Evolutionary conservation across 2,888 invertebrate species (phyloP).

Genomic region (Linnaemya tessellans): DNA sequence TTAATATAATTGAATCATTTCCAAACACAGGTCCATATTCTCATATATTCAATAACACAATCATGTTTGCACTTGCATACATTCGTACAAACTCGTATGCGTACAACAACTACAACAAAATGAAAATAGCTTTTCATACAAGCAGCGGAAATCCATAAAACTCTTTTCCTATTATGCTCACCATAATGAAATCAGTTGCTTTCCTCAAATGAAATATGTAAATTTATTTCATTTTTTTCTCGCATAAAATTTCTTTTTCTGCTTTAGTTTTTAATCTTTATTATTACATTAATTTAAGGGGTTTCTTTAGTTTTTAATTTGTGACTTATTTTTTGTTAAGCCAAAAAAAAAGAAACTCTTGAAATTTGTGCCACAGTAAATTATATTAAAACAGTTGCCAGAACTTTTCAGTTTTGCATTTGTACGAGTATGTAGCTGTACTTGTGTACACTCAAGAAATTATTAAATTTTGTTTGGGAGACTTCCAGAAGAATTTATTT

Average conservation of each 20-base stretch:
- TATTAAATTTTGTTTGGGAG: neutral
- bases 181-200: constrained; percentile 26
- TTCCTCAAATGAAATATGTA: neutral
- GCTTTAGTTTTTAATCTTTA: constrained; percentile 33
- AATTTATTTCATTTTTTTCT: constrained; percentile 40
- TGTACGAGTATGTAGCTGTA: neutral
- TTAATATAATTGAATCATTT: neutral
- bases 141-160: neutral
- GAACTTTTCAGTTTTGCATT: neutral
- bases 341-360: constrained; percentile 1
- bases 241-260: constrained; percentile 14
- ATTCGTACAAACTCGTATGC: too few relatives aligned
- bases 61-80: neutral
- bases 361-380: constrained; percentile 17
- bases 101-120: neutral
- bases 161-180: constrained; percentile 19
- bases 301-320: constrained; percentile 32
- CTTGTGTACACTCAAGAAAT: neutral
- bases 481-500: neutral
- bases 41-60: neutral
- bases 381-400: constrained; percentile 35
- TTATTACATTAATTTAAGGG: constrained; percentile 29
- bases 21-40: neutral
- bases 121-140: constrained; percentile 4
- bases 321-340: neutral